Conservation (phyloP, 2,797 vertebrate genomes). For the Gymnocypris eckloni region DNA sequence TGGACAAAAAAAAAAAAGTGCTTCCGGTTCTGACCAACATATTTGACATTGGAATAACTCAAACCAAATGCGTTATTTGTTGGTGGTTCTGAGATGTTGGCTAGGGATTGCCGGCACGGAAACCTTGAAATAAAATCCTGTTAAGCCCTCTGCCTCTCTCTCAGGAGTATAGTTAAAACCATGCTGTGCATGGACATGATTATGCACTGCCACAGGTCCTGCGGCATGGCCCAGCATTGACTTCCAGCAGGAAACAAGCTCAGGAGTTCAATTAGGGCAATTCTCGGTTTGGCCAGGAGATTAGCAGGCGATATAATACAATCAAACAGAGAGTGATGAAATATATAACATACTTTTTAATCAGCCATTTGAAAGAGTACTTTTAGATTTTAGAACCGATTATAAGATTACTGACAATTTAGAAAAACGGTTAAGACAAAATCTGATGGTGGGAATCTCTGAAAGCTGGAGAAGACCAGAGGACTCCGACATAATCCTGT, state of each 20-base stretch:
- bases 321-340: slow-evolving; percentile 6
- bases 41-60: slow-evolving; percentile 70
- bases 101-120: slow-evolving; percentile 62
- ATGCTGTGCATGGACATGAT: slow-evolving; percentile 74
- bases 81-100: slow-evolving; percentile 64
- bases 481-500: slow-evolving; percentile 55
- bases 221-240: slow-evolving; percentile 72
- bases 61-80: slow-evolving; percentile 71
- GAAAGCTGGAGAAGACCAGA: slow-evolving; percentile 29
- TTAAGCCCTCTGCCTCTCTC: slow-evolving; percentile 72
- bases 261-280: slow-evolving; percentile 69
- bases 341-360: slow-evolving; percentile 1
- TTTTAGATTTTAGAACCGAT: background rate
- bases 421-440: background rate
- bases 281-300: slow-evolving; percentile 67
- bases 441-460: background rate
- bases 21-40: slow-evolving; percentile 63
- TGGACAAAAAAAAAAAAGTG: slow-evolving; percentile 55
- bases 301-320: slow-evolving; percentile 64
- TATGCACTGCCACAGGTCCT: slow-evolving; percentile 71
- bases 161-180: slow-evolving; percentile 74
- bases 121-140: slow-evolving; percentile 79
- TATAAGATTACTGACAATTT: background rate
- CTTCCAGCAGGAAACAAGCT: slow-evolving; percentile 75
- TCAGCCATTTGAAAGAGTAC: background rate